phyloP scores from a whole-genome alignment of 1,140 invertebrate genomes.

The Drosophila pruinosa region DNA sequence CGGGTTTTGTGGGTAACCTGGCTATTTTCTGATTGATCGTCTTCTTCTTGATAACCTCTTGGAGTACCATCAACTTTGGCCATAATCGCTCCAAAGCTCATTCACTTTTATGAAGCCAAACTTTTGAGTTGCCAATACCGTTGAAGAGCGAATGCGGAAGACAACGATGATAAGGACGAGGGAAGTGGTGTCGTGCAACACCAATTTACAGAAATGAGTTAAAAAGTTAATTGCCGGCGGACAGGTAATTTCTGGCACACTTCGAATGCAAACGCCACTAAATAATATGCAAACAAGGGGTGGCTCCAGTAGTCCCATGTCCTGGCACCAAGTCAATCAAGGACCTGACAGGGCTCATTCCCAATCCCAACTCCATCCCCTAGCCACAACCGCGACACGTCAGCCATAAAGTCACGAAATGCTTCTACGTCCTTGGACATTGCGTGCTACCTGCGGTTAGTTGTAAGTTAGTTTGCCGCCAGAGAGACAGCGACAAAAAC shows the following conservation, averaged over 20 bases:
- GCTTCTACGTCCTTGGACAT: constrained; percentile 33
- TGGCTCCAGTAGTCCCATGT: constrained; percentile 22
- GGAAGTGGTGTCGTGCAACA: constrained; percentile 8
- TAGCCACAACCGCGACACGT: constrained; percentile 61
- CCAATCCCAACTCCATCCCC: not conserved
- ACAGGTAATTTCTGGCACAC: constrained; percentile 82
- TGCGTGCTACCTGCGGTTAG: constrained; percentile 69
- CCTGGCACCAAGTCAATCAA: constrained; percentile 61
- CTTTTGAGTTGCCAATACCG: constrained; percentile 36
- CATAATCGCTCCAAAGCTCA: constrained; percentile 17
- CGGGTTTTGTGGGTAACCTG: not conserved
- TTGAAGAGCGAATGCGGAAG: not conserved
- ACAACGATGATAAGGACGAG: not conserved
- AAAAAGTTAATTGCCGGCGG: constrained; percentile 80
- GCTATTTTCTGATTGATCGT: constrained; percentile 61
- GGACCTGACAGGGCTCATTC: constrained; percentile 49
- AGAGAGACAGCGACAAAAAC: not conserved
- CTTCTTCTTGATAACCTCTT: constrained; percentile 13
- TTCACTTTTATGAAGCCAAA: constrained; percentile 70
- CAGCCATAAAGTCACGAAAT: constrained; percentile 80
- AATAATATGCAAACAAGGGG: constrained; percentile 80
- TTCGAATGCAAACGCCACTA: constrained; percentile 72
- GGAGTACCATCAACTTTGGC: constrained; percentile 23
- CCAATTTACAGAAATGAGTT: constrained; percentile 70
- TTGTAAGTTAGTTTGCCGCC: constrained; percentile 48